Percentiles rank a stretch among this genome's conserved stretches.
These are phyloP conservation scores for Anisognathus igniventris DNA, from an alignment of 2,797 vertebrate genomes.

Conservation along the genomic window DNA sequence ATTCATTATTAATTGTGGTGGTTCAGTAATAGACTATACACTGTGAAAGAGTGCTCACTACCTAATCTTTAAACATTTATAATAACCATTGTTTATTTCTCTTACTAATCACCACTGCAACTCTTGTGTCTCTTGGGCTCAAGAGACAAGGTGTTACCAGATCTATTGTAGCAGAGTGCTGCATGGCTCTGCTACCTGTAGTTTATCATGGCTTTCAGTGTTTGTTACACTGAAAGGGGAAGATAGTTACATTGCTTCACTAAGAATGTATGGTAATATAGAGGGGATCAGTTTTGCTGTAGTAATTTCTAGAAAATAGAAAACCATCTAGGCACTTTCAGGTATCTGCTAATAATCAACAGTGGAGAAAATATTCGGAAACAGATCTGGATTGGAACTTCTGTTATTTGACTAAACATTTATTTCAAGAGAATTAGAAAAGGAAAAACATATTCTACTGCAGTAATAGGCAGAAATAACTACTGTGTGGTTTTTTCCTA, in stretches of 20 bases:
- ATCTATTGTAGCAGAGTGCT: neutral
- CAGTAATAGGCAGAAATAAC: neutral
- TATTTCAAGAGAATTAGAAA: neutral
- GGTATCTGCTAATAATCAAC: neutral
- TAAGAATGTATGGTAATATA: neutral
- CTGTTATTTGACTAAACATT: neutral
- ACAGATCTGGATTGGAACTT: neutral
- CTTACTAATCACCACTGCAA: constrained; percentile 17
- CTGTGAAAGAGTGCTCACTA: neutral
- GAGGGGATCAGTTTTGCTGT: neutral
- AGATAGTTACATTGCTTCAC: neutral
- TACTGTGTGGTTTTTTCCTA: neutral
- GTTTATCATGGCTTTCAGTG: neutral
- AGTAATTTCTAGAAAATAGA: neutral
- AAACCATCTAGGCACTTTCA: neutral
- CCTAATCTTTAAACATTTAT: constrained; percentile 40
- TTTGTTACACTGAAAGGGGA: neutral
- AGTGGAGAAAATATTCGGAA: neutral
- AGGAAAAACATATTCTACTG: neutral
- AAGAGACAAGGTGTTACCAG: neutral
- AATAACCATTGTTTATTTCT: constrained; percentile 55
- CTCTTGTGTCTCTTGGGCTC: neutral
- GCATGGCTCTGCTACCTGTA: neutral
- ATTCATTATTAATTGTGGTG: neutral
- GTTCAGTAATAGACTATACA: neutral